These are phyloP conservation scores for Nomada fabriciana DNA, from an alignment of 2,888 invertebrate species.

Conservation along the genomic window DNA sequence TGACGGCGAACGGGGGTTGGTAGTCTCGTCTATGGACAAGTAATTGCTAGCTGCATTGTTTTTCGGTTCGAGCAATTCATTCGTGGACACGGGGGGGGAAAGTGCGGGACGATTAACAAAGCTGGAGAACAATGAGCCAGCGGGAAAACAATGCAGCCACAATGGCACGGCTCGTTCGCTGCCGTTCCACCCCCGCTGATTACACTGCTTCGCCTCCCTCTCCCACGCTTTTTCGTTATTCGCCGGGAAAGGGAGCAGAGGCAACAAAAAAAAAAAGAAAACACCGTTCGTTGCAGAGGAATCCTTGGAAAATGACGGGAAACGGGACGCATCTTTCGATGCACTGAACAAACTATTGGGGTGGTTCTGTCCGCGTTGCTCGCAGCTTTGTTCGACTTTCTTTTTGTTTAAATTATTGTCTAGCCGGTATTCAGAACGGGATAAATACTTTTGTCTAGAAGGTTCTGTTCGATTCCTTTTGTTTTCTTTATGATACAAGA, in stretches of 20 bases:
- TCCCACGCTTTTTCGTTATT: conserved; percentile 8
- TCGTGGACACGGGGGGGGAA: conserved; percentile 33
- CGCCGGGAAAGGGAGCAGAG: background rate
- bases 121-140: conserved; percentile 79
- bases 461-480: too few species aligned
- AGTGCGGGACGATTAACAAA: conserved; percentile 77
- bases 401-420: background rate
- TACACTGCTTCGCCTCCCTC: conserved; percentile 65
- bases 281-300: conserved; percentile 12
- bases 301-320: conserved; percentile 2
- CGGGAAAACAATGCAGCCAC: conserved; percentile 74
- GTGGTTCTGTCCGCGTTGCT: background rate
- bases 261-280: conserved; percentile 16
- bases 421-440: too few species aligned
- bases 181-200: conserved; percentile 76
- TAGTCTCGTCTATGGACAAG: conserved; percentile 65
- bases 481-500: too few species aligned
- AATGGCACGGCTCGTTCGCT: conserved; percentile 73
- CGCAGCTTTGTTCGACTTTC: background rate
- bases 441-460: too few species aligned
- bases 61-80: conserved; percentile 62
- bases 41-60: conserved; percentile 79
- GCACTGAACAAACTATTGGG: background rate
- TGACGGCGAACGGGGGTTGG: background rate
- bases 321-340: too few species aligned